Evolutionary conservation across 2,888 invertebrate species (phyloP), one percentile per base, ranked within the genome.

Genomic region (Adelphocoris suturalis): DNA sequence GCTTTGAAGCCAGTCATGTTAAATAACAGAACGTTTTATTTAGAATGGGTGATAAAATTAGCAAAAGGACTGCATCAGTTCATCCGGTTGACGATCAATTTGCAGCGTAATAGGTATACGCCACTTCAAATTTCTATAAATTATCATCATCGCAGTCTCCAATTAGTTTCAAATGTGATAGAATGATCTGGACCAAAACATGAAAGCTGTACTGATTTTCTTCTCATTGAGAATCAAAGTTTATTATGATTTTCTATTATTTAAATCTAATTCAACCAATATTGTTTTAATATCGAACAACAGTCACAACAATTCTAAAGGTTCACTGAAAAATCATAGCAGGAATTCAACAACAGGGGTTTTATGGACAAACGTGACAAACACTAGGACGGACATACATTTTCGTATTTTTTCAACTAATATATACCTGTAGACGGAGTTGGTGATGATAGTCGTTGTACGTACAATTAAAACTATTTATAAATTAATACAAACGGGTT

Each of bases 51-150:
- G 37, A 37, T 37, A 7, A 37, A 37, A 37, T 37, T 7, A 37
- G 7, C 37, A 7, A 52, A 52, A 68, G 68, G 68, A 68, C n/a
- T 68, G 68, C 68, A 68, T 68, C 68, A 68, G 68, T 23, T 68
- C 68, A 68, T 68, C 68, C 68, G 68, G 68, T 68, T 12, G 68
- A 68, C 4, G 23, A 68, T 68, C 68, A 68, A 23, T 68, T 23
- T 23, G 61, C 23, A 23, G 68, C 13, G 68, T 23, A 23, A 23
- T 23, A 68, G n/a, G n/a, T n/a, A n/a, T 23, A 23, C 68, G 19
- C 68, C 23, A 23, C 23, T 68, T 68, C 68, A 68, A 68, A 68
- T 68, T 68, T 7, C 9, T 14, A 52, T 1, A 5, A 68, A 11
- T 68, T 9, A 23, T 68, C 68, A 68, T 68, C 68, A 68, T 68